A percentile compares a stretch with the other conserved stretches of the same genome.
phyloP scores from a whole-genome alignment of 2,888 invertebrate genomes.

The Sphecodes monilicornis region DNA sequence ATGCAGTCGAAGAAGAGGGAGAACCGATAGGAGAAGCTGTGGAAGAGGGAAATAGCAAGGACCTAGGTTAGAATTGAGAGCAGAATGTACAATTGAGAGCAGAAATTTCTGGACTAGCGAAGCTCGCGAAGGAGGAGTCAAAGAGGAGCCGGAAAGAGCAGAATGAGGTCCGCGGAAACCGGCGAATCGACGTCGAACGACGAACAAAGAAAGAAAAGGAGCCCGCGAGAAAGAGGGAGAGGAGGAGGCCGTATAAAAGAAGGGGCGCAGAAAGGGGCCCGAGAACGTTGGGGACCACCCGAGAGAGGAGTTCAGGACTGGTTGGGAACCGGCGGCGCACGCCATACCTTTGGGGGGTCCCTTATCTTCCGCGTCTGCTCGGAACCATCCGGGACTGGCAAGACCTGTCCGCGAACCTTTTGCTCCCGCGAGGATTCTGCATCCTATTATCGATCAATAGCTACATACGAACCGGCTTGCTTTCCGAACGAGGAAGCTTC shows the following conservation, averaged over 20 bases:
- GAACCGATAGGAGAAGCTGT: neutral
- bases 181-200: constrained; percentile 6
- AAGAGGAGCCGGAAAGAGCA: constrained; percentile 3
- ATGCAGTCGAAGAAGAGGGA: neutral
- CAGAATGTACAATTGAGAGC: neutral
- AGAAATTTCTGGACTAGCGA: neutral
- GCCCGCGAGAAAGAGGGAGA: constrained; percentile 45
- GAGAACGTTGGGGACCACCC: constrained; percentile 81
- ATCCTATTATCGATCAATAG: constrained; percentile 78
- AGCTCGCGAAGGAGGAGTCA: neutral
- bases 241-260: constrained; percentile 43
- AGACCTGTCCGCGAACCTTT: constrained; percentile 69
- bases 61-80: neutral
- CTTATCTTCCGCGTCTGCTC: constrained; percentile 79
- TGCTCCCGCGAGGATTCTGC: constrained; percentile 65
- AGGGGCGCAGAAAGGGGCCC: constrained; percentile 55
- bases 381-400: constrained; percentile 76
- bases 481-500: neutral
- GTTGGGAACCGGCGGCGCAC: constrained; percentile 82
- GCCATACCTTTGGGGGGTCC: constrained; percentile 82
- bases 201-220: constrained; percentile 28
- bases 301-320: constrained; percentile 81
- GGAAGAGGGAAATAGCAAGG: neutral
- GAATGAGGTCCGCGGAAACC: constrained; percentile 3
- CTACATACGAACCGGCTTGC: constrained; percentile 15